Evolutionary conservation across 2,888 invertebrate species (phyloP).

Genomic region (Agonopterix alstromeriana): DNA sequence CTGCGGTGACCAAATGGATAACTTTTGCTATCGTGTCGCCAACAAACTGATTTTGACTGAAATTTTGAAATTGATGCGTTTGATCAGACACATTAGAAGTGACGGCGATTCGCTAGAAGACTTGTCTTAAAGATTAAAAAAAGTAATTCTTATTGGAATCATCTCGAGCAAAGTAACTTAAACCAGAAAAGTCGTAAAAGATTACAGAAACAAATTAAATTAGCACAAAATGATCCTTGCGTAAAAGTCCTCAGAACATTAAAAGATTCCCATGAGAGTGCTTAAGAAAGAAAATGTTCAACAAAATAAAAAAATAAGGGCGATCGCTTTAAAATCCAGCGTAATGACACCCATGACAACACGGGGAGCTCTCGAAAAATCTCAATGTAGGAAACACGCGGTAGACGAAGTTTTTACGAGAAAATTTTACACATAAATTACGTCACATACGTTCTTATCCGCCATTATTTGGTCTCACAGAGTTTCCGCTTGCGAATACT

Average conservation of each 20-base stretch:
- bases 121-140: too few species aligned
- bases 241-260: slow-evolving; percentile 6
- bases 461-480: slow-evolving; percentile 58
- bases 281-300: slow-evolving; percentile 21
- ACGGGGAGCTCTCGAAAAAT: slow-evolving; percentile 33
- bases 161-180: too few species aligned
- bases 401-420: slow-evolving; percentile 51
- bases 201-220: too few species aligned
- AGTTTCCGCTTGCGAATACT: slow-evolving; percentile 48
- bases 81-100: too few species aligned
- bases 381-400: slow-evolving; percentile 38
- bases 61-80: too few species aligned
- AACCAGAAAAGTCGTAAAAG: too few species aligned
- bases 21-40: too few species aligned
- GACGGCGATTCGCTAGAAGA: too few species aligned
- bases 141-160: too few species aligned
- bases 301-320: slow-evolving; percentile 38
- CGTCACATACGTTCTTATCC: slow-evolving; percentile 60
- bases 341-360: slow-evolving; percentile 47
- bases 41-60: too few species aligned
- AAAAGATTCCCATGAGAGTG: slow-evolving; percentile 5
- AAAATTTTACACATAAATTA: slow-evolving; percentile 66
- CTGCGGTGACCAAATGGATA: too few species aligned
- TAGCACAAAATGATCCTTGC: not conserved
- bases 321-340: slow-evolving; percentile 49